Percentiles rank a stretch among this genome's conserved stretches.
These are phyloP conservation scores for Tenthredo mesomela DNA, from an alignment of 2,888 invertebrate species.

Conservation along the genomic window DNA sequence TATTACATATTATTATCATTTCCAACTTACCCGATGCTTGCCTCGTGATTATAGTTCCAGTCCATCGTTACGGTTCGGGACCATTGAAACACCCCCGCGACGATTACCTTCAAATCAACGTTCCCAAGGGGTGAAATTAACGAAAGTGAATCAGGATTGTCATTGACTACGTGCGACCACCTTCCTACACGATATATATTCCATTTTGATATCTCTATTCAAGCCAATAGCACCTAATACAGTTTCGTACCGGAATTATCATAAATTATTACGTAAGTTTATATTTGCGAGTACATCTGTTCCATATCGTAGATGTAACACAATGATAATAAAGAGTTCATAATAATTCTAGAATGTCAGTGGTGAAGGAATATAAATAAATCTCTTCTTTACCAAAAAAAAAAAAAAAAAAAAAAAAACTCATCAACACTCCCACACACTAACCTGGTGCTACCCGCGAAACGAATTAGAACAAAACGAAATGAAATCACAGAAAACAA, in stretches of 20 bases:
- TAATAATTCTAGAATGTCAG: background rate
- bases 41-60: conserved; percentile 28
- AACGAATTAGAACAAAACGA: background rate
- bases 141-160: conserved; percentile 19
- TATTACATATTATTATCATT: conserved; percentile 24
- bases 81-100: conserved; percentile 5
- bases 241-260: background rate
- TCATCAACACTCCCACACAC: conserved; percentile 10
- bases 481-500: background rate
- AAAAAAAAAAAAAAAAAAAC: background rate
- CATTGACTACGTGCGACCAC: background rate
- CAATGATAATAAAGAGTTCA: background rate
- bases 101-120: conserved; percentile 6
- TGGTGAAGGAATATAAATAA: background rate
- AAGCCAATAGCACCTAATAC: too few species aligned
- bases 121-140: conserved; percentile 29
- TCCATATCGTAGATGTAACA: background rate
- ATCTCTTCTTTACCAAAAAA: background rate
- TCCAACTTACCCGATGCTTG: conserved; percentile 4
- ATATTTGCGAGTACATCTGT: background rate
- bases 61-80: background rate
- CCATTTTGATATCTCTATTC: background rate
- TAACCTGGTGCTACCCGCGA: background rate
- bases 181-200: background rate
- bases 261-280: background rate